Base-by-base conservation (phyloP, 2,888 invertebrate genomes). In the Biston stratarius region DNA sequence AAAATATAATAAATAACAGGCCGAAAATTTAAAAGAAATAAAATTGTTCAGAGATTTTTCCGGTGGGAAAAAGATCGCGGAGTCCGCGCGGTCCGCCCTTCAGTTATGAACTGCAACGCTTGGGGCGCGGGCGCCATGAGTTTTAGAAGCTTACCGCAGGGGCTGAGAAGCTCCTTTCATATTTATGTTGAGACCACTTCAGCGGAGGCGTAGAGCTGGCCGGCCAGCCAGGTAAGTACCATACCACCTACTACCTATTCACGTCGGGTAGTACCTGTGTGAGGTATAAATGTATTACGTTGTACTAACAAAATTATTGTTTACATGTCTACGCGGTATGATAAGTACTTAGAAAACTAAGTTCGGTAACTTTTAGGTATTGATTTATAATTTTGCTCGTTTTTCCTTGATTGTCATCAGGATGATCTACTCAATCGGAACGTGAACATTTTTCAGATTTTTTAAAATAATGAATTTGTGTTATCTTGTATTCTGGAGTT, bases 61-160 rank as follows among this genome's bases (percentile, higher is more conserved):
- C 69, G 64, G 72, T 63, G 66, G 69, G 70, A 62, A 65, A 73
- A 72, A 57, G 58, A 64, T 49, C 57, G 72, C 67, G 69, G 62
- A 68, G 72, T 60, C 73, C 81, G 83, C 82, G 84, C 83, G 84
- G 80, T 79, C 74, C 78, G 86, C 83, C 80, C 82, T 79, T 77
- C 79, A 74, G 75, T 69, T 47, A n/a, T 24, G 49, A 56, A 66
- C 66, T 66, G 72, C 68, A 72, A 74, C 81, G 34, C 87, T 85
- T 88, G 86, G 86, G 81, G 83, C 84, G 83, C 77, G 36, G 53
- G 36, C 49, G 69, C 68, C 68, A 67, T 59, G 44, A 33, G 57
- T 71, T 74, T 72, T 75, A 73, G 63, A 64, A 67, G 70, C 69
- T 65, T 10, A 49, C 60, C 34, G 53, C 61, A 55, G 66, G 57